Evolutionary conservation across 2,888 invertebrate species (phyloP), one percentile per base, ranked within the genome.

Genomic region (Habroteleia sp.): DNA sequence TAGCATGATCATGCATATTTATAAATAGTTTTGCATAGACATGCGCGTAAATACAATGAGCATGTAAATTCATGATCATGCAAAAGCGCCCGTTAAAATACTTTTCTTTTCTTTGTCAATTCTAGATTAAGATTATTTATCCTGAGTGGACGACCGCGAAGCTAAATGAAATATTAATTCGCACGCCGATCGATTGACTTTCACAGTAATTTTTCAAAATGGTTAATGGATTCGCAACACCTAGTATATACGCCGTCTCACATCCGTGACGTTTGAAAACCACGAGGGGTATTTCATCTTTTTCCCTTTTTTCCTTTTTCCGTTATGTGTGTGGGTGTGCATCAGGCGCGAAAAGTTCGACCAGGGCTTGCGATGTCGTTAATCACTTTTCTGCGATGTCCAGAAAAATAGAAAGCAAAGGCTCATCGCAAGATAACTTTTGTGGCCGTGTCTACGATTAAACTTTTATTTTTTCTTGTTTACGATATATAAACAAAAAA

Each of bases 271-370:
- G 58, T 66, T 66, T 54, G 37, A 69, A 76, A 74, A 76, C 71
- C 77, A 33, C 74, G 11, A 48, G 29, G 42, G 33, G 62, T 23
- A 39, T 42, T 58, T 60, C 7, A 8, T 8, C 17, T 33, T 41
- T 33, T 31, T 44, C 17, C 39, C 25, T 27, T 8, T 17, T 7
- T 41, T 8, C 13, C 11, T 31, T 39, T 74, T 75, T 65, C 17
- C 69, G n/a, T n/a, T n/a, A n/a, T n/a, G n/a, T 62, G 62, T 52
- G 76, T 5, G 5, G 2, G 77, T 81, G 80, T 78, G 82, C 80
- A 60, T 78, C 76, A 77, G 78, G 69, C 74, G 75, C 81, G 77
- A 76, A 80, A 83, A 81, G 77, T 81, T 79, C 76, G 76, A 75
- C 76, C 77, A 48, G 44, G 58, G 63, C 20, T 73, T 69, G 60